These are phyloP conservation scores for Plodia interpunctella DNA, from an alignment of 1,140 invertebrate genomes.

Conservation along the genomic window DNA sequence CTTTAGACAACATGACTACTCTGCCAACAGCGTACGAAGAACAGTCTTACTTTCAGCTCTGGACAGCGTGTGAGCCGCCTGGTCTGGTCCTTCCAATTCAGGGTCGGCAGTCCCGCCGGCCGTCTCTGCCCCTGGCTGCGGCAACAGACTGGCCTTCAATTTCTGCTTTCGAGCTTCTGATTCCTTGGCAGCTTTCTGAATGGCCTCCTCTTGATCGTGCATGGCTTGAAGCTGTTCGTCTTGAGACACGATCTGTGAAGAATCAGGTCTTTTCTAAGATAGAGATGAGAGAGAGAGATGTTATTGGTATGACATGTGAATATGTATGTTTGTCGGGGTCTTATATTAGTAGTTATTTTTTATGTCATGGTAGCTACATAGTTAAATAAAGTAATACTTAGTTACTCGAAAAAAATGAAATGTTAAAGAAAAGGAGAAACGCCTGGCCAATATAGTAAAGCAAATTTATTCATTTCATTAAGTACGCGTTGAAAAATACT, in stretches of 20 bases:
- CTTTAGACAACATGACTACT: too few species aligned
- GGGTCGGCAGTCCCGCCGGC: constrained; percentile 44
- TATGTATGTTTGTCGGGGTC: too few species aligned
- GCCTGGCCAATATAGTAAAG: too few species aligned
- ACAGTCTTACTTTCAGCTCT: constrained; percentile 50
- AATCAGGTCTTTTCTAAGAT: background rate
- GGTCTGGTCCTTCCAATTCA: constrained; percentile 61
- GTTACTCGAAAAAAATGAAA: too few species aligned
- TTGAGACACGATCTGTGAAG: constrained; percentile 45
- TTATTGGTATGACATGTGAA: too few species aligned
- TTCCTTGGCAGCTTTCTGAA: constrained; percentile 52
- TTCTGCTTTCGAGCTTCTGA: constrained; percentile 48
- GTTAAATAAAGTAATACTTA: too few species aligned
- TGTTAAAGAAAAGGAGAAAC: too few species aligned
- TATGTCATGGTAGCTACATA: too few species aligned
- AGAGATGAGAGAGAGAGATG: background rate
- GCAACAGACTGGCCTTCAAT: constrained; percentile 43
- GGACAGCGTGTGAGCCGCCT: constrained; percentile 52
- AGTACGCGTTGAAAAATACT: too few species aligned
- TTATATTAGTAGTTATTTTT: too few species aligned
- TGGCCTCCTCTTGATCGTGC: constrained; percentile 46
- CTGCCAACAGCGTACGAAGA: too few species aligned
- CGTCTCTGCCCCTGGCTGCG: constrained; percentile 55
- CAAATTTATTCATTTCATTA: too few species aligned
- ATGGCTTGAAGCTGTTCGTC: constrained; percentile 55